A percentile compares a stretch with the other conserved stretches of the same genome.
Evolutionary conservation across 92 coral and sea anemone genomes (phyloP).

Genomic region (Pocillopora grandis): DNA sequence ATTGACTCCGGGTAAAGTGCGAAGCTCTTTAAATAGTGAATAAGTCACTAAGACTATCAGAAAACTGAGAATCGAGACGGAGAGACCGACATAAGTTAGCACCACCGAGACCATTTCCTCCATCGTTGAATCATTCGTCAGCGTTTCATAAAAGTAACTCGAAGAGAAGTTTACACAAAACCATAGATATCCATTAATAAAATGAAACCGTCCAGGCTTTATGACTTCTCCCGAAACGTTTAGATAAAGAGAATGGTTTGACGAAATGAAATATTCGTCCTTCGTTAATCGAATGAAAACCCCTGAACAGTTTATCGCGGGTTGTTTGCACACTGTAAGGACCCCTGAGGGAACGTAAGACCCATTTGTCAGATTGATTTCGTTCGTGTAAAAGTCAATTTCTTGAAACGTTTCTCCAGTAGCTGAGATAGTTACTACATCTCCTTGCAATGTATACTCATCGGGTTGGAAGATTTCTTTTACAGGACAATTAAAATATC

Average conservation of each 20-base stretch:
- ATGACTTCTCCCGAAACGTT: conserved; percentile 24
- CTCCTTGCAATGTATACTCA: conserved; percentile 2
- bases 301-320: conserved; percentile 27
- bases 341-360: neutral
- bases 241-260: conserved; percentile 38
- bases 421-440: neutral
- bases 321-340: conserved; percentile 15
- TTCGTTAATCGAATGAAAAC: conserved; percentile 11
- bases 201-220: conserved; percentile 9
- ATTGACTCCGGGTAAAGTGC: conserved; percentile 60
- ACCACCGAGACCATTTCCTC: neutral
- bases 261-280: conserved; percentile 18
- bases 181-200: conserved; percentile 7
- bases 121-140: neutral
- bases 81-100: conserved; percentile 37
- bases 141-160: neutral
- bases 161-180: conserved; percentile 23
- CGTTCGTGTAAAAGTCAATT: conserved; percentile 1
- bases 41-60: conserved; percentile 39
- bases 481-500: neutral
- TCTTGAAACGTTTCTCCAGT: conserved; percentile 4
- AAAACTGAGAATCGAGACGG: conserved; percentile 43
- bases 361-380: conserved; percentile 10
- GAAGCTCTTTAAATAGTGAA: conserved; percentile 51
- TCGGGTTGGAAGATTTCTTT: neutral